Base-by-base conservation (phyloP, 2,888 invertebrate species). In the Diploptera punctata region DNA sequence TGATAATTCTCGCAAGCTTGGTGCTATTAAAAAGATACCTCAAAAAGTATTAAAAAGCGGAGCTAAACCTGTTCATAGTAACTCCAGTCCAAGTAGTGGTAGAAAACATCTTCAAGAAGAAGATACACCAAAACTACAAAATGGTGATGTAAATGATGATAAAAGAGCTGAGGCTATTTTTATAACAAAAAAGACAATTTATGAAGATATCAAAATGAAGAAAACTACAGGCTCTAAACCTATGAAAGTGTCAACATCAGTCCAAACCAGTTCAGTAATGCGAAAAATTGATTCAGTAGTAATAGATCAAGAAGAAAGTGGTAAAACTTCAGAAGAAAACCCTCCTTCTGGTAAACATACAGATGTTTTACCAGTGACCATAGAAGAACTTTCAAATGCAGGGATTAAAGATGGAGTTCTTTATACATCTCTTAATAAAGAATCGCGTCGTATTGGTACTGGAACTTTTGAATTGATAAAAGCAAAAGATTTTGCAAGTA, bases 191-290 rank as follows among this genome's bases (percentile, higher is more conserved):
- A 80, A 82, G 77, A 84, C 83, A 0, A 79, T 83, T 29, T 82
- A 84, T 77, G 84, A 84, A 79, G 83, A 84, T 76, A 83, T 84
- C 16, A 84, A 84, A 81, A 78, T 84, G 16, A 77, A 75, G 71
- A 82, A 81, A 75, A 77, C 77, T 13, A 80, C 81, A 3, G 79
- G 78, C 67, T 77, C 78, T 1, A 83, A 82, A 78, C 83, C 84
- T 0, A 76, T 81, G 44, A 89, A 88, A 81, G 86, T 88, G 1
- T 88, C 88, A 10, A 86, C 87, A 0, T 85, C 86, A 1, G 87
- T 82, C n/a, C 88, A 88, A 80, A 88, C 88, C 0, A 86, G 84
- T 77, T 84, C 85, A 1, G 83, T 86, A 61, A 77, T 86, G 3
- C 83, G 84, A 49, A 85, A 84, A 78, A 76, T 83, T 52, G 80